Evolutionary conservation across 2,113 vertebrate genomes (phyloP).

Genomic region (Brachionichthys hirsutus): DNA sequence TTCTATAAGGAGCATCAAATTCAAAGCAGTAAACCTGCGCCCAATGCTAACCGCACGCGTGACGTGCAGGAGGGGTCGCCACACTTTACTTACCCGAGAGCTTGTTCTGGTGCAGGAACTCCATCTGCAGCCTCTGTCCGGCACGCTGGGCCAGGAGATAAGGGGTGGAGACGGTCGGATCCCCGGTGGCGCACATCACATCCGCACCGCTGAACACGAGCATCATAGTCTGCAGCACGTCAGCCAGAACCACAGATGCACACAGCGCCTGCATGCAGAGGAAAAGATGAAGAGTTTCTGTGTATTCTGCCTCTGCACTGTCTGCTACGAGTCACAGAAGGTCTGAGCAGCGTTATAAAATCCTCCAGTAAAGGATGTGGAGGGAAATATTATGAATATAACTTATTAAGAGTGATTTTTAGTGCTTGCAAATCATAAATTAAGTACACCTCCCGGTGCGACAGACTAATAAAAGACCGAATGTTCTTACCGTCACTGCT

Average conservation of each 20-base stretch:
- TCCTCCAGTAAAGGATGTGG: no score
- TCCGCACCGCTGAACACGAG: slow-evolving; percentile 93
- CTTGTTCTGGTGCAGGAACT: slow-evolving; percentile 95
- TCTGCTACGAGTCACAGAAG: not conserved
- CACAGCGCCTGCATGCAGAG: slow-evolving; percentile 84
- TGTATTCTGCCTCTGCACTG: no score
- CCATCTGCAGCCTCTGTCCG: slow-evolving; percentile 93
- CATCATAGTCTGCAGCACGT: slow-evolving; percentile 87
- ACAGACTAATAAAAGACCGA: slow-evolving; percentile 20
- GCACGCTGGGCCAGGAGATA: slow-evolving; percentile 91
- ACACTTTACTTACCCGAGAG: slow-evolving; percentile 90
- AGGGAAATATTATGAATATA: not conserved
- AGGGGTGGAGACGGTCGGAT: slow-evolving; percentile 85
- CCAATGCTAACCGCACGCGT: no score
- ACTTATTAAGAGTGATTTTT: slow-evolving; percentile 6
- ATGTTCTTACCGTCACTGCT: slow-evolving; percentile 10
- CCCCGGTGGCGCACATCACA: slow-evolving; percentile 91
- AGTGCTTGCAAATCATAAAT: slow-evolving; percentile 11
- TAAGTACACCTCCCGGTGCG: slow-evolving; percentile 15
- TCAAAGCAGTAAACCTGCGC: no score
- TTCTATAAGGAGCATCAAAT: no score
- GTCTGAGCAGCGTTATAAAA: not conserved
- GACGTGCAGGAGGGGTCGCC: no score
- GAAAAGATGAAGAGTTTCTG: no score
- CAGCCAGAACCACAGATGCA: slow-evolving; percentile 83